Percentiles rank a stretch among this genome's conserved stretches.
Evolutionary conservation across 2,888 invertebrate genomes (phyloP).

Genomic region (Acanthococcus lagerstroemiae): DNA sequence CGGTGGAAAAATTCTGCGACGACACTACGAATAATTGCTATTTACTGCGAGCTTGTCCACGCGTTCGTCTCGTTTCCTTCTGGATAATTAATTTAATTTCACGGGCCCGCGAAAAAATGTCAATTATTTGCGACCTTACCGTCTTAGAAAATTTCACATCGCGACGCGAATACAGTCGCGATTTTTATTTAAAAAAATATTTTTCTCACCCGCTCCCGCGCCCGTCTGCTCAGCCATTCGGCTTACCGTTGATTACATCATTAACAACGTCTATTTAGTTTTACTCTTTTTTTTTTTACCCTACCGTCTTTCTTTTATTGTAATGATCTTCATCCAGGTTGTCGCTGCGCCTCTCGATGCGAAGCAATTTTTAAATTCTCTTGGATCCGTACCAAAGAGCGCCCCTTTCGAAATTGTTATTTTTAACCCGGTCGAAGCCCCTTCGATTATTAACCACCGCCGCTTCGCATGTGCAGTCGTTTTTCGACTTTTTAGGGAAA

Average conservation of each 20-base stretch:
- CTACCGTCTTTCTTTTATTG: neutral
- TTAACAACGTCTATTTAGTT: neutral
- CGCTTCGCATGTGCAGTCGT: no score
- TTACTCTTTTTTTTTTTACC: neutral
- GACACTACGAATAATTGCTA: no score
- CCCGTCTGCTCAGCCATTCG: neutral
- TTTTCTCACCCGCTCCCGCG: neutral
- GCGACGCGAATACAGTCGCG: no score
- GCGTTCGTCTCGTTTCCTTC: neutral
- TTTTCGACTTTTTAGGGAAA: no score
- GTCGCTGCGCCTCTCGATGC: neutral
- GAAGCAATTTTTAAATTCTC: neutral
- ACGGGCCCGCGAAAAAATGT: neutral
- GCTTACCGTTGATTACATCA: neutral
- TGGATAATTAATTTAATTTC: neutral
- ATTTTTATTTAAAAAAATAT: neutral
- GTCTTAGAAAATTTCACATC: neutral
- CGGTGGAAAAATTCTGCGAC: neutral
- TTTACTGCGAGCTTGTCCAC: no score
- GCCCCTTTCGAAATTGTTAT: neutral
- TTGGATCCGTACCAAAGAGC: neutral
- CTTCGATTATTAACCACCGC: no score
- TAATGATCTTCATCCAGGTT: constrained; percentile 6
- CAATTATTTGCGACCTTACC: neutral
- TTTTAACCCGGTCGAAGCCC: no score